phyloP scores from a whole-genome alignment of 2,888 invertebrate genomes.

The Luperina nickerlii region DNA sequence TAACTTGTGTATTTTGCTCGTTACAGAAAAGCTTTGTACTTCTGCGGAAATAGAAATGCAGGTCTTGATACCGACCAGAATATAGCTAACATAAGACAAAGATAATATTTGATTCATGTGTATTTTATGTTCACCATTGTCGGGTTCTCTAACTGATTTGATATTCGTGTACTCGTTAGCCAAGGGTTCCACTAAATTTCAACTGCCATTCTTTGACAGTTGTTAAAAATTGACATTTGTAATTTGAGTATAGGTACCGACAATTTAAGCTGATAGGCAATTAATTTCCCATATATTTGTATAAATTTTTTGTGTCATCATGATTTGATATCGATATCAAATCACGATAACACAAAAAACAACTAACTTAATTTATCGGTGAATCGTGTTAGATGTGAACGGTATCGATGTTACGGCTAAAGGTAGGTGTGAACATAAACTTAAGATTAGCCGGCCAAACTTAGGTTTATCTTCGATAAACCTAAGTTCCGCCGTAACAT shows the following conservation, averaged over 20 bases:
- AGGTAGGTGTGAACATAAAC: too few species aligned
- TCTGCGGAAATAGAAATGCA: constrained; percentile 8
- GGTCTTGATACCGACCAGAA: neutral
- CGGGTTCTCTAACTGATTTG: neutral
- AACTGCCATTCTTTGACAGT: neutral
- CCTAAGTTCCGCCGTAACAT: too few species aligned
- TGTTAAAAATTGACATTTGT: neutral
- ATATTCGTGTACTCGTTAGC: neutral
- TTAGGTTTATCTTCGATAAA: too few species aligned
- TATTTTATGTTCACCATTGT: neutral
- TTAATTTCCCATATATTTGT: neutral
- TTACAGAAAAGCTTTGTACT: constrained; percentile 9
- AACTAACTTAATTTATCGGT: too few species aligned
- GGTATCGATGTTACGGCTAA: too few species aligned
- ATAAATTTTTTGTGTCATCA: neutral
- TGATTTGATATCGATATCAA: neutral
- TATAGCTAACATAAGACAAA: neutral
- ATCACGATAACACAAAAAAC: too few species aligned
- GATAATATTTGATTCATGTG: neutral
- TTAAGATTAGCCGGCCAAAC: too few species aligned
- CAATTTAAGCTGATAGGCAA: neutral
- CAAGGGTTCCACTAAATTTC: neutral
- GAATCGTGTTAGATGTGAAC: too few species aligned
- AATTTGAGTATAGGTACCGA: neutral
- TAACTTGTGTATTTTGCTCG: constrained; percentile 30